Conservation (phyloP, 2,797 vertebrate genomes). For the Chanos chanos region DNA sequence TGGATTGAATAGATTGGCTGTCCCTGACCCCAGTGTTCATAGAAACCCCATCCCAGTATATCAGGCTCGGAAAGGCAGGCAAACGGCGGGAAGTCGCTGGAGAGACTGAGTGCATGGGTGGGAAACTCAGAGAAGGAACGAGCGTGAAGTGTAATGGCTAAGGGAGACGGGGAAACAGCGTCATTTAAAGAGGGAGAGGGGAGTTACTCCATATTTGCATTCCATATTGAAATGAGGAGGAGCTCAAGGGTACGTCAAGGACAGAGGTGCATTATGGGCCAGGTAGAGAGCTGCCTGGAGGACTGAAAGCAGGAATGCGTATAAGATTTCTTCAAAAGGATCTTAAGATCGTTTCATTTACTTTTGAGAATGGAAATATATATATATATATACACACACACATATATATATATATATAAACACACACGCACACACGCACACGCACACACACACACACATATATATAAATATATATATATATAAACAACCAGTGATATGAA, state of each 20-base stretch:
- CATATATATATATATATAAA: no score
- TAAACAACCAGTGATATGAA: no score
- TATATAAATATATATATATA: no score
- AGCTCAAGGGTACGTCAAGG: conserved; percentile 77
- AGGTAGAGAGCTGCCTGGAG: background rate
- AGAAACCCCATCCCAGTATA: conserved; percentile 69
- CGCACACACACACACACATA: no score
- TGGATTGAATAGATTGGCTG: conserved; percentile 81
- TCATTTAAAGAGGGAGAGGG: conserved; percentile 49
- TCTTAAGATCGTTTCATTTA: background rate
- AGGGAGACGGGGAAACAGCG: conserved; percentile 40
- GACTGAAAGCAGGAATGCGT: background rate
- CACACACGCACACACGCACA: no score
- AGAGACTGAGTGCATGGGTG: background rate
- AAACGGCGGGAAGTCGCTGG: conserved; percentile 32
- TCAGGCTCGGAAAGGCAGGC: conserved; percentile 58
- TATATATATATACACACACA: background rate
- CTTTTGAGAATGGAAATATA: no score
- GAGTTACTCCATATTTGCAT: conserved; percentile 69
- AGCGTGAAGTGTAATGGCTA: conserved; percentile 28
- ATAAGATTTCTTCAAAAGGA: background rate
- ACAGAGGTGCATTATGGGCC: conserved; percentile 31
- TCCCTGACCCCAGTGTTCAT: conserved; percentile 83
- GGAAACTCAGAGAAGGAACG: background rate
- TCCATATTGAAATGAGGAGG: conserved; percentile 74